These are phyloP conservation scores for Metopia argyrocephala DNA, from an alignment of 2,888 invertebrate species.

Conservation along the genomic window DNA sequence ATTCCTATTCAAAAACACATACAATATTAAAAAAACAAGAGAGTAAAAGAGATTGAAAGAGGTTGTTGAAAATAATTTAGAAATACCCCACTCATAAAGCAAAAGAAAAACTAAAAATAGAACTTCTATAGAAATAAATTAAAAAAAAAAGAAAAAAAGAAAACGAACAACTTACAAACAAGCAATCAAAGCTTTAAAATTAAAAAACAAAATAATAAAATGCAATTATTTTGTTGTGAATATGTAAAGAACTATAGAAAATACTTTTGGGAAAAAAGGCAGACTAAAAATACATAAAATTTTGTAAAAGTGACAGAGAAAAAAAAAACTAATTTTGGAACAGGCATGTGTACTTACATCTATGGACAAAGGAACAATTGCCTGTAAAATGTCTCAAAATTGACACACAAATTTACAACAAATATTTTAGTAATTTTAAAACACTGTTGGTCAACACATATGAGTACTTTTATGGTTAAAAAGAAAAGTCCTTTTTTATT, in stretches of 20 bases:
- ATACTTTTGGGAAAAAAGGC: neutral
- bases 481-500: no score
- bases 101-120: neutral
- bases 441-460: neutral
- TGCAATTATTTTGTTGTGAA: neutral
- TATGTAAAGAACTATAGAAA: neutral
- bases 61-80: slow-evolving; percentile 4
- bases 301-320: slow-evolving; percentile 49
- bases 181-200: slow-evolving; percentile 25
- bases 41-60: slow-evolving; percentile 12
- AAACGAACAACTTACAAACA: neutral
- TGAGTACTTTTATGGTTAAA: no score
- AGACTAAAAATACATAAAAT: slow-evolving; percentile 40
- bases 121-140: neutral
- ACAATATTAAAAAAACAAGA: slow-evolving; percentile 43
- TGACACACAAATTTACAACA: no score
- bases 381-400: no score
- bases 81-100: slow-evolving; percentile 27
- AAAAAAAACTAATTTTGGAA: neutral
- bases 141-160: neutral
- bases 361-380: no score
- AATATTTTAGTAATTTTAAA: neutral
- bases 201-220: slow-evolving; percentile 13
- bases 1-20: slow-evolving; percentile 50
- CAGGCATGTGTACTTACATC: no score